Base-by-base conservation (phyloP, 2,888 invertebrate species). In the Anthophora plumipes region DNA sequence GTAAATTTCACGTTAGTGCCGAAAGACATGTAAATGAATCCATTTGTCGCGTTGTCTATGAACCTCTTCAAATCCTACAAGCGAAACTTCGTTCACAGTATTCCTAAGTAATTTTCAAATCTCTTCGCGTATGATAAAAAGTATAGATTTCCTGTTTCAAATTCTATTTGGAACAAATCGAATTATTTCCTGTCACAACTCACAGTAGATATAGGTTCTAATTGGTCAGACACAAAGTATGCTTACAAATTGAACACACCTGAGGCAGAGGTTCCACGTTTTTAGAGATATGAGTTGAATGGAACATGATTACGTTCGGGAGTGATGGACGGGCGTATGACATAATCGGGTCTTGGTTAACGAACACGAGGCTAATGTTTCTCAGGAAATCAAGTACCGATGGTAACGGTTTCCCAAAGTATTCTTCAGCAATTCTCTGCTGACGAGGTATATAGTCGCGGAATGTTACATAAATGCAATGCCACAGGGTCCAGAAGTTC, bases 11-110 rank as follows among this genome's bases (percentile, higher is more conserved):
- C 39, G 59, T 81, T 88, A 5, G 84, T 71, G 0, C 90, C 90
- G 50, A 90, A 48, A 64, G 86, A 89, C 7, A 90, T 80, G 20
- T 85, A 90, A 25, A 90, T 83, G 39, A 90, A 88, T 9, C 90
- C 90, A n/a, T 85, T 39, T 0, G 52, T 72, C 7, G 89, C 82
- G n/a, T 80, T 61, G 22, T 87, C 83, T 20, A 90, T 14, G 39
- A 87, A 72, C 9, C 57, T 39, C 54, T 86, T n/a, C 14, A 89
- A 43, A 8, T 82, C 72, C 89, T 89, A 14, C 0, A 73, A 77
- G 17, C 25, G 46, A 6, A 55, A 69, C 48, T n/a, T 54, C 25
- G 0, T 14, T 22, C 14, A 6, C 54, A 31, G 31, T 3, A 31
- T 31, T 31, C 31, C 4, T 31, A 31, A 4, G 4, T 4, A 31